Evolutionary conservation across 1,140 invertebrate genomes (phyloP).

Genomic region (Diorhabda sublineata): DNA sequence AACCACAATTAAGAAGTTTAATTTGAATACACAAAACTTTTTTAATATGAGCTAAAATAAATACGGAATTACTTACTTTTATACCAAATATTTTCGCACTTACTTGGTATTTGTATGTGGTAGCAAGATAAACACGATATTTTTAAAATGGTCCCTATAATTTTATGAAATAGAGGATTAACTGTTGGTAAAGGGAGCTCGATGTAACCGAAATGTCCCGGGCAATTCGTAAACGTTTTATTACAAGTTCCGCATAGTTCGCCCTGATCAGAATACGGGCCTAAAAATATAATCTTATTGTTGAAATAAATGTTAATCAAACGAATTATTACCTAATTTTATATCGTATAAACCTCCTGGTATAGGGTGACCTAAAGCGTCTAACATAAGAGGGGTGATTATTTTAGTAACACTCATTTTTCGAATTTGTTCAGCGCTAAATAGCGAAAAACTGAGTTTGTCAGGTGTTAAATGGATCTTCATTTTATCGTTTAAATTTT

Average conservation of each 20-base stretch:
- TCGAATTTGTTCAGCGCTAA: constrained; percentile 77
- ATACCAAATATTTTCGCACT: background rate
- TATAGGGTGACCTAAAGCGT: constrained; percentile 76
- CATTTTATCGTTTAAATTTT: background rate
- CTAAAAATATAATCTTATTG: constrained; percentile 43
- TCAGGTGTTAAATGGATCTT: constrained; percentile 38
- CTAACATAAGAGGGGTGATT: constrained; percentile 77
- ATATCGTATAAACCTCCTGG: constrained; percentile 84
- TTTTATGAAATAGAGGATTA: constrained; percentile 86
- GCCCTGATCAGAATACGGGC: constrained; percentile 56
- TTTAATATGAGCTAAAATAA: constrained; percentile 55
- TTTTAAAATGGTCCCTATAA: constrained; percentile 64
- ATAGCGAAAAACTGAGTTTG: constrained; percentile 65
- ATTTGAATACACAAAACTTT: constrained; percentile 69
- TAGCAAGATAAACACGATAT: constrained; percentile 69
- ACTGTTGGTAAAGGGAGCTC: constrained; percentile 84
- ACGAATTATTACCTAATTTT: constrained; percentile 56
- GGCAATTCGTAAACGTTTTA: constrained; percentile 65
- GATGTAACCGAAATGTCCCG: constrained; percentile 95
- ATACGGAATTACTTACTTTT: no score
- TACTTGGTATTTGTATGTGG: constrained; percentile 66
- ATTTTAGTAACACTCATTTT: constrained; percentile 85
- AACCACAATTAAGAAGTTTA: constrained; percentile 69
- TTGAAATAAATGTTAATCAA: constrained; percentile 9
- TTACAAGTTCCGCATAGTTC: constrained; percentile 82